phyloP scores from a whole-genome alignment of 2,888 invertebrate species.

The Calliphora vomitoria region DNA sequence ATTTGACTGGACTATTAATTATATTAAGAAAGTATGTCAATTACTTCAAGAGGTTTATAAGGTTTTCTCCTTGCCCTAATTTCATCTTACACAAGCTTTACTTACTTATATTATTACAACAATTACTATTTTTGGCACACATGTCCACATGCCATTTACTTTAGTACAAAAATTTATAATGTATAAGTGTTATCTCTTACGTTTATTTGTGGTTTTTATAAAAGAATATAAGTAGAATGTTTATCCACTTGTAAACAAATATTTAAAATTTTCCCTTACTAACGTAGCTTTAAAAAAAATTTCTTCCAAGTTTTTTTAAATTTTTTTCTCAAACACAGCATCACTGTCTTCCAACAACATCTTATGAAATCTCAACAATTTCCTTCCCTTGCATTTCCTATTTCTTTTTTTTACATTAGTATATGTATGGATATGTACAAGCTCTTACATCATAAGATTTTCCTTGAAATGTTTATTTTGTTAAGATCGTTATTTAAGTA shows the following conservation, averaged over 20 bases:
- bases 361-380: conserved; percentile 70
- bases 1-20: too few relatives aligned
- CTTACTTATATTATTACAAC: too few relatives aligned
- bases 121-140: neutral
- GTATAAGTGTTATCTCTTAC: conserved; percentile 4
- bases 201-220: conserved; percentile 4
- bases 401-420: neutral
- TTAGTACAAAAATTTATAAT: neutral
- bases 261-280: conserved; percentile 35
- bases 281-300: neutral
- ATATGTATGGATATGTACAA: conserved; percentile 19
- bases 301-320: neutral
- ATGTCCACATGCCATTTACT: neutral
- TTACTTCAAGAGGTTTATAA: too few relatives aligned
- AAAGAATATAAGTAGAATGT: neutral
- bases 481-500: conserved; percentile 72
- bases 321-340: conserved; percentile 45
- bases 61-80: too few relatives aligned
- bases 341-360: conserved; percentile 55
- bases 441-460: conserved; percentile 68
- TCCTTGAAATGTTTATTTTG: conserved; percentile 73
- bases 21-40: too few relatives aligned
- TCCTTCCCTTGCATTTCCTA: conserved; percentile 69
- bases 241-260: conserved; percentile 52
- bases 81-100: too few relatives aligned